phyloP scores from a whole-genome alignment of 2,797 vertebrate genomes.

The Delichon dasypus region DNA sequence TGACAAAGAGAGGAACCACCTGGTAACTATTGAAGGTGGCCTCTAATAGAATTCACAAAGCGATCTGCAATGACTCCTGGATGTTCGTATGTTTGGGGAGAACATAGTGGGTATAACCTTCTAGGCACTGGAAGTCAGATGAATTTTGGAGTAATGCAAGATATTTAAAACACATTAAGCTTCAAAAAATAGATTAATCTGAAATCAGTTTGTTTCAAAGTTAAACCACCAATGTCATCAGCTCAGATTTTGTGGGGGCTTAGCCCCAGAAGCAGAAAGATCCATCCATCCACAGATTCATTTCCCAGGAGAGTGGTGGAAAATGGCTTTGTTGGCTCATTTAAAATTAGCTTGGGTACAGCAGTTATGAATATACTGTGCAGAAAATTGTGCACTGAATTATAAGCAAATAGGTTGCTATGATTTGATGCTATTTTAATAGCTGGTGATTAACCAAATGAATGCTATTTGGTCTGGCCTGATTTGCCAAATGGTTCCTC shows the following conservation, averaged over 20 bases:
- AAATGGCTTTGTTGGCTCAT: slow-evolving; percentile 66
- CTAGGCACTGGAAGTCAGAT: slow-evolving; percentile 76
- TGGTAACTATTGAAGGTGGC: slow-evolving; percentile 74
- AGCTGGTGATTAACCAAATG: slow-evolving; percentile 64
- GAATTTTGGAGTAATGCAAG: slow-evolving; percentile 42
- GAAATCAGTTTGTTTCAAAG: slow-evolving; percentile 17
- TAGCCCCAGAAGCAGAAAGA: slow-evolving; percentile 57
- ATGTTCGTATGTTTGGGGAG: slow-evolving; percentile 62
- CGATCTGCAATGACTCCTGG: slow-evolving; percentile 69
- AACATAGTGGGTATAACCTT: slow-evolving; percentile 73
- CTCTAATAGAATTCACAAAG: slow-evolving; percentile 75
- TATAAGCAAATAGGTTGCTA: slow-evolving; percentile 68
- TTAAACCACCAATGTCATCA: slow-evolving; percentile 3
- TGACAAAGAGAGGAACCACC: slow-evolving; percentile 72
- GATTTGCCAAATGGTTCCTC: slow-evolving; percentile 53
- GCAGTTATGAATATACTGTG: slow-evolving; percentile 73
- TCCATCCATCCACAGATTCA: slow-evolving; percentile 63
- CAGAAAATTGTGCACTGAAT: slow-evolving; percentile 71
- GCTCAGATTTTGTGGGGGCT: background rate
- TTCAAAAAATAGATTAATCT: background rate
- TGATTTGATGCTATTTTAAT: slow-evolving; percentile 68
- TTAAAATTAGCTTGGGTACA: slow-evolving; percentile 77
- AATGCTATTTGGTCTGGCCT: slow-evolving; percentile 51
- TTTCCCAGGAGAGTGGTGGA: slow-evolving; percentile 63
- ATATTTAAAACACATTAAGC: slow-evolving; percentile 6